Percentiles rank a stretch among this genome's conserved stretches.
Evolutionary conservation across 1,140 invertebrate genomes (phyloP).

Genomic region (Bombus balteatus): DNA sequence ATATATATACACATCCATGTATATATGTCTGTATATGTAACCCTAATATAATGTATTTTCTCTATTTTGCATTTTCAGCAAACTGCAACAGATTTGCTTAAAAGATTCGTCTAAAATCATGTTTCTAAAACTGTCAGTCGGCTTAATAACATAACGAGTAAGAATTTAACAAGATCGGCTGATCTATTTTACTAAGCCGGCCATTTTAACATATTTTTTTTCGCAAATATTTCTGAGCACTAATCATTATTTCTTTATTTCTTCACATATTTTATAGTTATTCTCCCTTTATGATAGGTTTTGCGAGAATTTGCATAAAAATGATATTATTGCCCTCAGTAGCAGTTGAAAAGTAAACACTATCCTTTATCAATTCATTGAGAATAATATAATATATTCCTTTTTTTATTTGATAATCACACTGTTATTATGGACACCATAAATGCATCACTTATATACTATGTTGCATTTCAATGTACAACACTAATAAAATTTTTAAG

Average conservation of each 20-base stretch:
- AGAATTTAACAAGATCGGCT: slow-evolving; percentile 73
- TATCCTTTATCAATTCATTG: slow-evolving; percentile 17
- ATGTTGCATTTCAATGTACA: slow-evolving; percentile 22
- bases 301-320: slow-evolving; percentile 59
- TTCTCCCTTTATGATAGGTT: slow-evolving; percentile 26
- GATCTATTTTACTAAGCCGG: slow-evolving; percentile 57
- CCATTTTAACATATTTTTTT: slow-evolving; percentile 56
- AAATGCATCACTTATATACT: slow-evolving; percentile 37
- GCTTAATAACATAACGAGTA: slow-evolving; percentile 71
- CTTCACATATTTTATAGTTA: slow-evolving; percentile 37
- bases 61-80: slow-evolving; percentile 63
- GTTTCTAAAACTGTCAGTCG: slow-evolving; percentile 73
- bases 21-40: slow-evolving; percentile 53
- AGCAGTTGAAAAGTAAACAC: slow-evolving; percentile 60
- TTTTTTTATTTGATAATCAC: slow-evolving; percentile 33
- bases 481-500: slow-evolving; percentile 35
- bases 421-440: slow-evolving; percentile 30
- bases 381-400: slow-evolving; percentile 31
- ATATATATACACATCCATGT: slow-evolving; percentile 38
- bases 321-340: slow-evolving; percentile 66
- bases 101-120: slow-evolving; percentile 74
- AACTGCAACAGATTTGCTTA: slow-evolving; percentile 70
- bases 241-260: slow-evolving; percentile 43
- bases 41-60: slow-evolving; percentile 52
- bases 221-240: slow-evolving; percentile 16